Evolutionary conservation across 2,113 vertebrate genomes (phyloP), one percentile per base, ranked within the genome.

Genomic region (Chloroceryle aenea): DNA sequence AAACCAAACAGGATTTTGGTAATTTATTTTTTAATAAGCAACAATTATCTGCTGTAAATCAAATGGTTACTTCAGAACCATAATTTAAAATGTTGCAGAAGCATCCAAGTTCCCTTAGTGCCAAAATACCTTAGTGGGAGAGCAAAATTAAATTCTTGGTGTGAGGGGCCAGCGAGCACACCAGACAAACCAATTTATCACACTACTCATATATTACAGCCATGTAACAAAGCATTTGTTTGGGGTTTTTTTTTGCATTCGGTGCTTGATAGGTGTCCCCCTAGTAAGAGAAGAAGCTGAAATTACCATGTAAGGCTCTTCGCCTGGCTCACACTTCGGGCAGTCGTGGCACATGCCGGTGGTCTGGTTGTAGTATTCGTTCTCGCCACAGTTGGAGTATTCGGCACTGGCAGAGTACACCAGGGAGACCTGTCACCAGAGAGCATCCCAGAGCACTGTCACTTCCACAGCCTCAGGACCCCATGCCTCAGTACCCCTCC

Each of bases 281-380:
- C 25, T 52, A 52, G 26, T 32, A 91, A 42, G 26, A 63, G 56
- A 8, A 27, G 50, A 29, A 74, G 50, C 23, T 77, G 55, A 29
- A 87, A 98, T 99, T 98, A 99, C 99, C 99, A 99, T 99, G 91
- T 99, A 98, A 6, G 99, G 99, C 92, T 99, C 99, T 89, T 99
- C 98, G 14, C 99, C 99, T 0, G 99, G 98, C 90, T 99, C 99
- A 10, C 99, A 99, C 72, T 98, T 99, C 48, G 99, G 99, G 86
- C 99, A 99, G 82, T 99, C 98, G 0, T 99, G 99, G 96, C 99
- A 99, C 97, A 98, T 98, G 92, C 99, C 99, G 0, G 98, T 99
- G 82, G 99, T 99, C 97, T 99, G 99, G 97, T 99, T 99, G 97
- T 99, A 99, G 97, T 99, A 99, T 69, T 99, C 99, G 8, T 99